Conservation (phyloP, 2,797 vertebrate genomes). For the Clangula hyemalis region DNA sequence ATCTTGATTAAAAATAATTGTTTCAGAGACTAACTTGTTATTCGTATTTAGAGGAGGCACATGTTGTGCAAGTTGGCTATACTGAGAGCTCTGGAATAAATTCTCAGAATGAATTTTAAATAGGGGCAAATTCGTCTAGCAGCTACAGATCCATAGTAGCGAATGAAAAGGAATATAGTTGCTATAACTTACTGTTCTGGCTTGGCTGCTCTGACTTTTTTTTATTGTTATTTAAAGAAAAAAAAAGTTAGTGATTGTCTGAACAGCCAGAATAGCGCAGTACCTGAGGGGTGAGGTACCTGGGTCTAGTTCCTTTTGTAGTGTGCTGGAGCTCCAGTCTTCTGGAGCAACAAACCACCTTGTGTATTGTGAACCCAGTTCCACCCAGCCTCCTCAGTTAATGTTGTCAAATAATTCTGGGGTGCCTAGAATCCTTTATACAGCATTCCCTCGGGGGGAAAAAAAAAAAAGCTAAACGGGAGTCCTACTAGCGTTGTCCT, state of each 20-base stretch:
- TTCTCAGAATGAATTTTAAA: not conserved
- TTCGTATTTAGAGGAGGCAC: not conserved
- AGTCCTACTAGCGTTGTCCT: not conserved
- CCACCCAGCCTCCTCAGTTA: not conserved
- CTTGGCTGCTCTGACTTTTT: not conserved
- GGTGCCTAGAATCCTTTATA: not conserved
- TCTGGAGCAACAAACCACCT: not conserved
- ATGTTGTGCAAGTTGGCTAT: not conserved
- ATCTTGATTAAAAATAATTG: not conserved
- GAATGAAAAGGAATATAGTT: not conserved
- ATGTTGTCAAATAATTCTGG: not conserved
- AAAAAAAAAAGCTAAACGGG: not conserved
- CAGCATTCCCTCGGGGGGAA: not conserved
- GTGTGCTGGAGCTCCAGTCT: not conserved
- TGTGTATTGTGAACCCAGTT: not conserved
- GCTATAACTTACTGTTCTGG: not conserved
- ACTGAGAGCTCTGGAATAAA: not conserved
- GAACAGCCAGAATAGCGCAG: not conserved
- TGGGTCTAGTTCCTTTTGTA: not conserved
- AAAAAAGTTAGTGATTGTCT: not conserved
- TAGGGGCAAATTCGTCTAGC: not conserved
- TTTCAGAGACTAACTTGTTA: not conserved
- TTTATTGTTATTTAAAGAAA: not conserved
- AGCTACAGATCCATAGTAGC: not conserved
- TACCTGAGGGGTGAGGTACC: not conserved